Evolutionary conservation across 2,888 invertebrate genomes (phyloP).

Genomic region (Crepidodera aurea): DNA sequence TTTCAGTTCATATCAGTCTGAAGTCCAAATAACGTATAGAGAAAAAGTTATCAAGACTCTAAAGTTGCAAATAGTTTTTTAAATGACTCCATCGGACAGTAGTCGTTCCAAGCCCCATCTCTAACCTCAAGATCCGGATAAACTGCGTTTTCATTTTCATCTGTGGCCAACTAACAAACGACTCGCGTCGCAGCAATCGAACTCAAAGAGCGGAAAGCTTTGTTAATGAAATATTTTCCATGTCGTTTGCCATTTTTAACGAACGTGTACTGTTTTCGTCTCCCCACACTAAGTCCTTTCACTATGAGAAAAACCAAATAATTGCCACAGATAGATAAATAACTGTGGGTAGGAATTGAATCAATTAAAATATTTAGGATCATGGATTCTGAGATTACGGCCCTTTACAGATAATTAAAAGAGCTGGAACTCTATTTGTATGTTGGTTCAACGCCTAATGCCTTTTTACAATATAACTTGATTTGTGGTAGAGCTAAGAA

Average conservation of each 20-base stretch:
- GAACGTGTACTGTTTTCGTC: slow-evolving; percentile 23
- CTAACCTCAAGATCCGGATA: neutral
- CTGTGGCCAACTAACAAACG: slow-evolving; percentile 19
- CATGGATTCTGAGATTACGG: too few relatives aligned
- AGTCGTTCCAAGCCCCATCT: neutral
- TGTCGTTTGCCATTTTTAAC: slow-evolving; percentile 36
- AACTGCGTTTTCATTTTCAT: neutral
- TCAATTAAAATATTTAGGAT: slow-evolving; percentile 2
- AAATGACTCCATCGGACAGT: too few relatives aligned
- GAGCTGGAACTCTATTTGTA: too few relatives aligned
- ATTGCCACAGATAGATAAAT: slow-evolving; percentile 19
- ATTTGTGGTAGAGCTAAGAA: too few relatives aligned
- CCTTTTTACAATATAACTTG: too few relatives aligned
- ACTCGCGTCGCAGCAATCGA: slow-evolving; percentile 8
- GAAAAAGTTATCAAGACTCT: too few relatives aligned
- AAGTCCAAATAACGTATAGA: too few relatives aligned
- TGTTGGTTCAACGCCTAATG: too few relatives aligned
- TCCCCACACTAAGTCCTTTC: neutral
- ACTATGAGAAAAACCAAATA: slow-evolving; percentile 13
- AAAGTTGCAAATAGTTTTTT: too few relatives aligned
- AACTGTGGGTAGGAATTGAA: neutral
- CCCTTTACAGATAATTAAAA: too few relatives aligned
- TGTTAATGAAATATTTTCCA: slow-evolving; percentile 40
- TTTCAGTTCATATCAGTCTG: too few relatives aligned
- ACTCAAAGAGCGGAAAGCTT: slow-evolving; percentile 39